Conservation (phyloP, 1,140 invertebrate genomes). For the Drosophila tropicalis region DNA sequence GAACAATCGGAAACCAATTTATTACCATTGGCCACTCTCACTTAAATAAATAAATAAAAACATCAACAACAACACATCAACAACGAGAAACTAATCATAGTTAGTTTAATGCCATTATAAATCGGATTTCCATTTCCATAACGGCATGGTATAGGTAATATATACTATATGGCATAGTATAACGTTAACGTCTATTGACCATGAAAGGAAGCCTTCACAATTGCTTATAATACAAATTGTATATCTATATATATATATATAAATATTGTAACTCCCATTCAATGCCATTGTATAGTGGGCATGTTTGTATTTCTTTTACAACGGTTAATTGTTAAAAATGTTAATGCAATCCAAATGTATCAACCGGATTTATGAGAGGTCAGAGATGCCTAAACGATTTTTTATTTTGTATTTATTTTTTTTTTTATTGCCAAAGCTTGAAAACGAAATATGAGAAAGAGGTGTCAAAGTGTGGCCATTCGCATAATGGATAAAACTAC, state of each 20-base stretch:
- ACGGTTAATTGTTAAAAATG: constrained; percentile 57
- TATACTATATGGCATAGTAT: too few relatives aligned
- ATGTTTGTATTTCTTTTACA: constrained; percentile 24
- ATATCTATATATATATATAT: not conserved
- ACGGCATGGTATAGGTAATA: constrained; percentile 16
- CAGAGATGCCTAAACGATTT: constrained; percentile 3
- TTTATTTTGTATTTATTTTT: not conserved
- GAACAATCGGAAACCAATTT: constrained; percentile 30
- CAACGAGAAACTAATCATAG: constrained; percentile 45
- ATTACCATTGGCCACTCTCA: constrained; percentile 42
- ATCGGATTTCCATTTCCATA: constrained; percentile 52
- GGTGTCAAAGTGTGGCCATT: constrained; percentile 11
- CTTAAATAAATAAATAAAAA: constrained; percentile 25
- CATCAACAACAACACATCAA: not conserved
- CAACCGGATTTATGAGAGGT: constrained; percentile 51
- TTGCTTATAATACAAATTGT: constrained; percentile 18
- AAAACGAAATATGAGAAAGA: not conserved
- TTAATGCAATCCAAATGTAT: constrained; percentile 41
- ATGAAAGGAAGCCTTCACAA: constrained; percentile 62
- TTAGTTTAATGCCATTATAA: constrained; percentile 45
- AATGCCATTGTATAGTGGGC: constrained; percentile 35
- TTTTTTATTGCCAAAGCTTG: not conserved
- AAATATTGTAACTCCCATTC: constrained; percentile 31
- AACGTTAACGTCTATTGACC: constrained; percentile 29
- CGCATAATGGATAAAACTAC: not conserved